Conservation (phyloP, 2,113 vertebrate species). For the Mormoops blainvillei region DNA sequence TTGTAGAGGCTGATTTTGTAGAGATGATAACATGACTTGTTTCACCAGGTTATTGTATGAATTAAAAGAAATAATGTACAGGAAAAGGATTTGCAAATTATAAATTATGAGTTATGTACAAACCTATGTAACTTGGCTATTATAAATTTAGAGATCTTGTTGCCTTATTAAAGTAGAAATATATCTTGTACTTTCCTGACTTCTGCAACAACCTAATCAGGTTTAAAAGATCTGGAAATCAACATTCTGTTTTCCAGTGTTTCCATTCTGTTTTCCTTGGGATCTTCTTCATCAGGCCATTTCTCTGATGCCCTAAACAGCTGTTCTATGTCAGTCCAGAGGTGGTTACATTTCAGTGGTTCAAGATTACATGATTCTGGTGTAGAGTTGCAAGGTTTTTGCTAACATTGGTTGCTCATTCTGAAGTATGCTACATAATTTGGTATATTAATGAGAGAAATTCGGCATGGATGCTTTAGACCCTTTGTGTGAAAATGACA, state of each 20-base stretch:
- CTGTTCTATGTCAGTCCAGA: constrained; percentile 46
- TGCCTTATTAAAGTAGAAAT: constrained; percentile 3
- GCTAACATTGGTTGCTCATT: constrained; percentile 7
- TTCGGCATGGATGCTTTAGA: background rate
- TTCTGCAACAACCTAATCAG: constrained; percentile 1
- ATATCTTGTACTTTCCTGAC: background rate
- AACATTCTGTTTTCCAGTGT: background rate
- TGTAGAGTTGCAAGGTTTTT: constrained; percentile 31
- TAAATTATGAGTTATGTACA: background rate
- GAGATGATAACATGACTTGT: background rate
- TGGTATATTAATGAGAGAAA: constrained; percentile 45
- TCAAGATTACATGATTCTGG: constrained; percentile 39
- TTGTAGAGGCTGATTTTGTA: background rate
- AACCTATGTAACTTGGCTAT: background rate
- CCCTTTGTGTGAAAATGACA: constrained; percentile 23
- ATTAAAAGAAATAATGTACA: background rate
- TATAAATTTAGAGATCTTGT: background rate
- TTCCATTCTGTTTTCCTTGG: background rate
- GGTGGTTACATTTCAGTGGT: constrained; percentile 26
- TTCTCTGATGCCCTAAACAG: background rate
- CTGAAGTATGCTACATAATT: constrained; percentile 2
- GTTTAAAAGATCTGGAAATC: background rate
- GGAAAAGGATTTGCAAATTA: background rate
- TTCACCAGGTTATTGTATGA: background rate
- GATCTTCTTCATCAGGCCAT: background rate